Evolutionary conservation across 2,113 vertebrate species (phyloP).

Genomic region (Tachysurus vachellii): DNA sequence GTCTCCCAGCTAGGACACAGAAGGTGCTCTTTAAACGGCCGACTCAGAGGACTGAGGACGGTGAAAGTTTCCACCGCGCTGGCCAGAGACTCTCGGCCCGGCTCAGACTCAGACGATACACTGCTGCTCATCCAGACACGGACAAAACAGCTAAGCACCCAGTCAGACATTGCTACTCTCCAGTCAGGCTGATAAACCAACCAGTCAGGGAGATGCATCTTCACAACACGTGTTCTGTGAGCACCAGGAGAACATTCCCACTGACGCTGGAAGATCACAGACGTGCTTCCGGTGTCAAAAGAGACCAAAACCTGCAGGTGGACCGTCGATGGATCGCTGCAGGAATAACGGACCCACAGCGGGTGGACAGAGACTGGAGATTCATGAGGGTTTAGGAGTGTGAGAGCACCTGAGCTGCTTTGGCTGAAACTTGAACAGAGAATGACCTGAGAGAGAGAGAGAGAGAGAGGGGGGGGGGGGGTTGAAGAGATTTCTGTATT

Average conservation of each 20-base stretch:
- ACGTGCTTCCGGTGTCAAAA: conserved; percentile 63
- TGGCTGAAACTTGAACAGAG: background rate
- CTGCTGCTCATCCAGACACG: conserved; percentile 55
- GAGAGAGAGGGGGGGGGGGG: too few species aligned
- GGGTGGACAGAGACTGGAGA: conserved; percentile 55
- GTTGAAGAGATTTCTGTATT: too few species aligned
- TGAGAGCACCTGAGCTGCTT: conserved; percentile 54
- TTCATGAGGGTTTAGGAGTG: conserved; percentile 69
- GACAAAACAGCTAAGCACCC: conserved; percentile 63
- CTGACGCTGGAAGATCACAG: conserved; percentile 55
- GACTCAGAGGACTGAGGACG: conserved; percentile 58
- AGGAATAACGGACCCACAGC: conserved; percentile 67
- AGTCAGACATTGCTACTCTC: conserved; percentile 59
- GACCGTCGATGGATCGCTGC: conserved; percentile 60
- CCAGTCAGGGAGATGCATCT: conserved; percentile 72
- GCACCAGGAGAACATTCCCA: conserved; percentile 70
- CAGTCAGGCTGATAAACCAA: conserved; percentile 75
- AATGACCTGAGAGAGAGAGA: conserved; percentile 27
- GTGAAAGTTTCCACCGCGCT: conserved; percentile 60
- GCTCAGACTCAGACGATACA: conserved; percentile 31
- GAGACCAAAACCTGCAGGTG: conserved; percentile 66
- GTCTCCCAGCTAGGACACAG: conserved; percentile 67
- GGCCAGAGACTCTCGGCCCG: conserved; percentile 29
- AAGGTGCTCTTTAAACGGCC: conserved; percentile 70
- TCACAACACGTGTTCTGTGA: conserved; percentile 48